A percentile compares a stretch with the other conserved stretches of the same genome.
phyloP scores from a whole-genome alignment of 2,888 invertebrate species.

The Laothoe populi region DNA sequence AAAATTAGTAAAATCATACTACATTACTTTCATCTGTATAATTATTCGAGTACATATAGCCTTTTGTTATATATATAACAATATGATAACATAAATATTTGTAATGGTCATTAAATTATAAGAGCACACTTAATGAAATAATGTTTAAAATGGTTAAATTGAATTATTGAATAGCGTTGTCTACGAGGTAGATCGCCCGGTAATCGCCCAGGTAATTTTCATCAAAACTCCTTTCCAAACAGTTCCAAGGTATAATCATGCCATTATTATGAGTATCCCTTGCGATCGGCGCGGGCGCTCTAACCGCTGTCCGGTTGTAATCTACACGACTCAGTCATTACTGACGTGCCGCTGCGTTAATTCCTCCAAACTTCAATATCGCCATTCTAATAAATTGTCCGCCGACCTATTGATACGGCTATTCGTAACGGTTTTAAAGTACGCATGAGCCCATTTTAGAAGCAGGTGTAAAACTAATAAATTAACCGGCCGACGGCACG shows the following conservation, averaged over 20 bases:
- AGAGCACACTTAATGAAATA: too few relatives aligned
- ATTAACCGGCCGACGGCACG: slow-evolving; percentile 56
- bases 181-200: too few relatives aligned
- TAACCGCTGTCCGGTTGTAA: slow-evolving; percentile 26
- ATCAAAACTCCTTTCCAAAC: slow-evolving; percentile 26
- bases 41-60: too few relatives aligned
- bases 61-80: too few relatives aligned
- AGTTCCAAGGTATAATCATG: slow-evolving; percentile 2
- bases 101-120: too few relatives aligned
- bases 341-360: not conserved
- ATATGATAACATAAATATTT: too few relatives aligned
- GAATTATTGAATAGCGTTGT: not conserved
- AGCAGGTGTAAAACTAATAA: slow-evolving; percentile 53
- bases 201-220: slow-evolving; percentile 4
- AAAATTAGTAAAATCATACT: too few relatives aligned
- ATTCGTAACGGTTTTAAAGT: slow-evolving; percentile 58
- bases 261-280: slow-evolving; percentile 29
- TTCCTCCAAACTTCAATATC: slow-evolving; percentile 2
- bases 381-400: slow-evolving; percentile 37
- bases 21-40: too few relatives aligned
- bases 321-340: slow-evolving; percentile 4
- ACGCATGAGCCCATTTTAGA: slow-evolving; percentile 57
- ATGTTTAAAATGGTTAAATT: not conserved
- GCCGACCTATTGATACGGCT: slow-evolving; percentile 52
- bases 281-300: slow-evolving; percentile 27